A percentile compares a stretch with the other conserved stretches of the same genome.
phyloP scores from a whole-genome alignment of 2,113 vertebrate genomes.

The Parus major region DNA sequence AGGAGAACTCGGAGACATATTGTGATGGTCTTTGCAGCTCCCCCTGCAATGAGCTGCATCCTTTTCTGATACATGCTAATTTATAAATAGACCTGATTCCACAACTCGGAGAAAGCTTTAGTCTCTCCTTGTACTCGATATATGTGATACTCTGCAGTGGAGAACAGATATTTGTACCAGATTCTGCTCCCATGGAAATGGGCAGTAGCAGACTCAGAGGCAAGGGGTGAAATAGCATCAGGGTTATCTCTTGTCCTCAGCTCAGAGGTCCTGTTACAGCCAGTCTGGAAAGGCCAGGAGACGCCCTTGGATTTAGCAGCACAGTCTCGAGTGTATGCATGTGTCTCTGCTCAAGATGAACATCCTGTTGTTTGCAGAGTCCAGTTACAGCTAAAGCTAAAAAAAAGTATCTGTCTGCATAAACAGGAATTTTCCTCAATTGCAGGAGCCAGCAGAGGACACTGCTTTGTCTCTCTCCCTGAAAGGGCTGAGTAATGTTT shows the following conservation, averaged over 20 bases:
- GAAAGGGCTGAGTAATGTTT: background rate
- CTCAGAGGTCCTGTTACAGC: conserved; percentile 2
- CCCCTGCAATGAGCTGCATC: background rate
- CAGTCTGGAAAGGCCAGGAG: background rate
- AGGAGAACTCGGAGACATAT: background rate
- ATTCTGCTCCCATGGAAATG: conserved; percentile 4
- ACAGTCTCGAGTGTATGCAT: background rate
- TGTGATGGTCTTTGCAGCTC: background rate
- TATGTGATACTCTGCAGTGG: background rate
- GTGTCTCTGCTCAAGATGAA: background rate
- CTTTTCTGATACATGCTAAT: background rate
- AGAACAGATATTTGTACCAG: background rate
- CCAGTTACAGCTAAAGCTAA: background rate
- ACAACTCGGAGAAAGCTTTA: background rate
- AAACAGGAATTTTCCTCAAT: conserved; percentile 26
- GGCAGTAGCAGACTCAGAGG: background rate
- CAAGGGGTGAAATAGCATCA: background rate
- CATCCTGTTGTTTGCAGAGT: conserved; percentile 10
- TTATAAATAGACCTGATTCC: background rate
- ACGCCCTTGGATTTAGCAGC: background rate
- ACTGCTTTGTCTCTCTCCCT: background rate
- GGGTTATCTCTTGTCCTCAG: background rate
- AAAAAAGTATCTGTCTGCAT: background rate
- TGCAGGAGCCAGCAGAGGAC: background rate
- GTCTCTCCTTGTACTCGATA: background rate